Conservation (phyloP, 1,140 invertebrate genomes). For the Eufriesea mexicana region DNA sequence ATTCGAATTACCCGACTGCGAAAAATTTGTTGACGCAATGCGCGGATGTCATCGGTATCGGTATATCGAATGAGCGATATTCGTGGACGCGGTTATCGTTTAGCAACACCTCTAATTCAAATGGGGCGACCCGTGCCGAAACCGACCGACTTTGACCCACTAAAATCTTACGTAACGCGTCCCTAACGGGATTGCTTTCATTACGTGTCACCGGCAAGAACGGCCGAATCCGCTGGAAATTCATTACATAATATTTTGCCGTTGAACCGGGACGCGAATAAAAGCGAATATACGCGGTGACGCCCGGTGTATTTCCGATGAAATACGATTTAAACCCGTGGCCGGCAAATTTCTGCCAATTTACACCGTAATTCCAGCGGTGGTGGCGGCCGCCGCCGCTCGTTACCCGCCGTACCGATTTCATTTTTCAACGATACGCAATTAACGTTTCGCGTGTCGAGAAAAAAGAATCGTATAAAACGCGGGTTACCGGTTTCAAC, state of each 20-base stretch:
- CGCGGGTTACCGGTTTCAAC: no score
- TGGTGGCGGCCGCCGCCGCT: neutral
- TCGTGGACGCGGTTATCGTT: neutral
- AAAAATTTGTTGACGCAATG: no score
- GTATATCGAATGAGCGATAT: neutral
- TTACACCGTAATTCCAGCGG: slow-evolving; percentile 20
- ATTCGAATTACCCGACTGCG: no score
- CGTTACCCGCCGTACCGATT: slow-evolving; percentile 2
- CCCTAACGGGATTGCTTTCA: slow-evolving; percentile 5
- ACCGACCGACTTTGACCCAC: neutral
- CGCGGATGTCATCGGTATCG: no score
- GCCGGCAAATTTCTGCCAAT: slow-evolving; percentile 18
- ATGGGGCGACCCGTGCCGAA: neutral
- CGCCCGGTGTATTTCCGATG: slow-evolving; percentile 1
- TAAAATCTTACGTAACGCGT: slow-evolving; percentile 11
- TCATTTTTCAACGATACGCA: neutral
- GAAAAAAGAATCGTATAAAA: neutral
- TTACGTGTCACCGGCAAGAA: neutral
- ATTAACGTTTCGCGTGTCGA: neutral
- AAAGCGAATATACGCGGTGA: neutral
- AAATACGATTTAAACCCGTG: slow-evolving; percentile 9
- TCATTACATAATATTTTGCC: slow-evolving; percentile 24
- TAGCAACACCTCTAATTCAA: neutral
- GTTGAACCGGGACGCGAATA: neutral
- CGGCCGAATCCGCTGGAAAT: slow-evolving; percentile 3